Evolutionary conservation across 2,113 vertebrate species (phyloP).

Genomic region (Fregetta grallaria): DNA sequence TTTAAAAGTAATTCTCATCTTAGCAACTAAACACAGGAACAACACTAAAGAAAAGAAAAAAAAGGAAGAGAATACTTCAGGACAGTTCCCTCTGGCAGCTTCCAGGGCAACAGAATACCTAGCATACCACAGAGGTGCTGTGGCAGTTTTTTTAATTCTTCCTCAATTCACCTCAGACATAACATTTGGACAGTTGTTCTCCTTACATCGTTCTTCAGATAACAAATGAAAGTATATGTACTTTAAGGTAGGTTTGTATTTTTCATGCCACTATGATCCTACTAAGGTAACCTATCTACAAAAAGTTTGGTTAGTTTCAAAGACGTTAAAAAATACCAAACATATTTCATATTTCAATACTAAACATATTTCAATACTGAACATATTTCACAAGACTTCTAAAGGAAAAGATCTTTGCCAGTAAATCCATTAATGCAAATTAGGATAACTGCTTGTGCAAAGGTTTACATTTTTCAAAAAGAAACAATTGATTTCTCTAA

Average conservation of each 20-base stretch:
- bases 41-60: not conserved
- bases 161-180: not conserved
- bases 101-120: not conserved
- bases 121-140: not conserved
- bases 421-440: constrained; percentile 42
- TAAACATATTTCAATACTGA: not conserved
- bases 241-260: not conserved
- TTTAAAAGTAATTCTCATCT: not conserved
- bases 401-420: not conserved
- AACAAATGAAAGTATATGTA: not conserved
- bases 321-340: not conserved
- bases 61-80: not conserved
- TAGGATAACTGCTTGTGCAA: not conserved
- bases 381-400: not conserved
- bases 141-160: not conserved
- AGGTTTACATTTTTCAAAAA: constrained; percentile 50
- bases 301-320: not conserved
- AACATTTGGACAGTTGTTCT: not conserved
- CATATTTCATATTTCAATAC: not conserved
- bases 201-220: not conserved
- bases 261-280: not conserved
- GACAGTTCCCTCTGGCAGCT: not conserved
- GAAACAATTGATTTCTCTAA: constrained; percentile 45
- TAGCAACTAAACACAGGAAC: not conserved
- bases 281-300: not conserved